Percentiles rank a stretch among this genome's conserved stretches.
These are phyloP conservation scores for Piaya cayana DNA, from an alignment of 2,113 vertebrate genomes.

Conservation along the genomic window DNA sequence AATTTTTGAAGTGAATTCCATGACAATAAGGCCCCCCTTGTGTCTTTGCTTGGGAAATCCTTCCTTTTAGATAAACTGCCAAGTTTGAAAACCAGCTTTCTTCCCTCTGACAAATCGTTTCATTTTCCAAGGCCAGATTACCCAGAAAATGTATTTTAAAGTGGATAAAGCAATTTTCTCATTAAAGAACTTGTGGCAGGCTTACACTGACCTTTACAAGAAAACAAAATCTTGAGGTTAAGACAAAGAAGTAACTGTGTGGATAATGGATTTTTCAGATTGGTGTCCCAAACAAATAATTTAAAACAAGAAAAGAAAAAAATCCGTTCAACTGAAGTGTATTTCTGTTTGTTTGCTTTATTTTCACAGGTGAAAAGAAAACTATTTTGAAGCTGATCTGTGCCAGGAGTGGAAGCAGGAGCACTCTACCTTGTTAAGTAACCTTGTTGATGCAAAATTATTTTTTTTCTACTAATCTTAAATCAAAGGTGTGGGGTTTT, in stretches of 20 bases:
- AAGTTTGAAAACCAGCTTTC: conserved; percentile 18
- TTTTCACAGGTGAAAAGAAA: background rate
- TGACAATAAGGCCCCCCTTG: background rate
- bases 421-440: background rate
- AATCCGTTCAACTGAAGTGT: background rate
- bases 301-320: background rate
- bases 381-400: background rate
- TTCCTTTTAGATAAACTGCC: conserved; percentile 32
- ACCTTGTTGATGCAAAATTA: background rate
- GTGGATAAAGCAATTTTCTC: conserved; percentile 57
- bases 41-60: conserved; percentile 13
- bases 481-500: background rate
- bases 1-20: background rate
- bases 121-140: conserved; percentile 34
- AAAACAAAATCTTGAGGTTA: background rate
- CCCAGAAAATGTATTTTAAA: conserved; percentile 56
- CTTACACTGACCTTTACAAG: conserved; percentile 48
- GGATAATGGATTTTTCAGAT: conserved; percentile 46
- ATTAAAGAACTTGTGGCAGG: conserved; percentile 52
- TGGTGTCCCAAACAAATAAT: background rate
- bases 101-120: conserved; percentile 30
- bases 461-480: background rate
- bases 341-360: background rate
- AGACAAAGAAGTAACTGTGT: conserved; percentile 19
- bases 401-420: background rate